Evolutionary conservation across 2,113 vertebrate species (phyloP).

Genomic region (Noturus placidus): DNA sequence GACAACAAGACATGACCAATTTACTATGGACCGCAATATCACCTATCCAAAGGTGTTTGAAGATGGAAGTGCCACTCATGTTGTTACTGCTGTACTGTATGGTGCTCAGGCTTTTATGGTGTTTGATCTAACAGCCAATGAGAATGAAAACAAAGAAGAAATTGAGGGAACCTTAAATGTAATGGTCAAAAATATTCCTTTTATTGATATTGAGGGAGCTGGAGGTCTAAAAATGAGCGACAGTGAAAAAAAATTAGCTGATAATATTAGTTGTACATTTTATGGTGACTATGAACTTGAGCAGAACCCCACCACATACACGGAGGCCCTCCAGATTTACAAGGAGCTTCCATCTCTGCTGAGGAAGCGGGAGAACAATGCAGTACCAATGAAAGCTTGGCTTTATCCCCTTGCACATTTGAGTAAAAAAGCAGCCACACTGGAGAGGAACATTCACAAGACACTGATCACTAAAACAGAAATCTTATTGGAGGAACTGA

Average conservation of each 20-base stretch:
- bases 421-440: constrained; percentile 55
- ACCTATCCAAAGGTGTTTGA: constrained; percentile 44
- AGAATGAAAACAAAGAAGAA: too few species aligned
- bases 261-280: too few species aligned
- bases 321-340: constrained; percentile 62
- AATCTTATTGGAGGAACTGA: constrained; percentile 51
- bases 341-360: constrained; percentile 49
- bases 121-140: too few species aligned
- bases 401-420: constrained; percentile 61
- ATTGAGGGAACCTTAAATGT: too few species aligned
- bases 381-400: constrained; percentile 66
- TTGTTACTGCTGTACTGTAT: too few species aligned
- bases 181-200: too few species aligned
- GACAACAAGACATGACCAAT: constrained; percentile 54
- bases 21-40: constrained; percentile 59
- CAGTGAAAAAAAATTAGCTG: too few species aligned
- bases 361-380: constrained; percentile 46
- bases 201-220: too few species aligned
- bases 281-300: too few species aligned
- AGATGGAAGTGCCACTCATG: constrained; percentile 25
- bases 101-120: too few species aligned
- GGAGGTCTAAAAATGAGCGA: too few species aligned
- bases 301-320: too few species aligned
- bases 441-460: constrained; percentile 58
- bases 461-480: constrained; percentile 44